A percentile compares a stretch with the other conserved stretches of the same genome.
phyloP scores from a whole-genome alignment of 2,797 vertebrate genomes.

The Uromys caudimaculatus region DNA sequence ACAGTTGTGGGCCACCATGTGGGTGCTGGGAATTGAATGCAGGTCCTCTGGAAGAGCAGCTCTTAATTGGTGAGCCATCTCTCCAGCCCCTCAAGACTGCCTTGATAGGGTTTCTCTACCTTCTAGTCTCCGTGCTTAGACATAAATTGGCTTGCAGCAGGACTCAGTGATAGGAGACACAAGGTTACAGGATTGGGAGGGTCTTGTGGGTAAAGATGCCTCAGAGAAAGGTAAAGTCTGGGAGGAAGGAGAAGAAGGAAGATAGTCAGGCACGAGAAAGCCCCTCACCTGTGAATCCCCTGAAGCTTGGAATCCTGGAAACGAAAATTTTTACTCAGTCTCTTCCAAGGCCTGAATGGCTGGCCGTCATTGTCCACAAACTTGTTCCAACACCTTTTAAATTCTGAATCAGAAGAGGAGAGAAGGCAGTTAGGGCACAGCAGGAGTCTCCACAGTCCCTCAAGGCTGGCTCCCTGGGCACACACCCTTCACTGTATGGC shows the following conservation, averaged over 20 bases:
- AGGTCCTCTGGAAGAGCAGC: not conserved
- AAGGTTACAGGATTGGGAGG: not conserved
- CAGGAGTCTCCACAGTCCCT: not conserved
- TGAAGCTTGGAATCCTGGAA: slow-evolving; percentile 89
- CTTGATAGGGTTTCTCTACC: not conserved
- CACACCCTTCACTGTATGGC: not conserved
- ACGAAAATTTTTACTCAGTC: slow-evolving; percentile 89
- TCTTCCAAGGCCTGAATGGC: slow-evolving; percentile 92
- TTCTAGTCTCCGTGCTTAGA: not conserved
- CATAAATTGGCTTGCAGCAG: not conserved
- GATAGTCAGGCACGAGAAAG: not conserved
- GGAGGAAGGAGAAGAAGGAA: not conserved
- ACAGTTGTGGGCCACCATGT: not conserved
- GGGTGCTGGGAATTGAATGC: not conserved
- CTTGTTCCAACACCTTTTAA: slow-evolving; percentile 94
- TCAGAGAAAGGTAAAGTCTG: slow-evolving; percentile 45
- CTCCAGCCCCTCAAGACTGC: not conserved
- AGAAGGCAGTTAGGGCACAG: not conserved
- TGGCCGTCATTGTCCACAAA: slow-evolving; percentile 90
- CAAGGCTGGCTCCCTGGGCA: not conserved
- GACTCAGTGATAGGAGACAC: not conserved
- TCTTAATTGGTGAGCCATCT: not conserved
- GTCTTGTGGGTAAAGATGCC: not conserved
- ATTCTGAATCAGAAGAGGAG: slow-evolving; percentile 87
- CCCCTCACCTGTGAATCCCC: slow-evolving; percentile 92